These are phyloP conservation scores for Pipra filicauda DNA, from an alignment of 2,113 vertebrate species.

Conservation along the genomic window DNA sequence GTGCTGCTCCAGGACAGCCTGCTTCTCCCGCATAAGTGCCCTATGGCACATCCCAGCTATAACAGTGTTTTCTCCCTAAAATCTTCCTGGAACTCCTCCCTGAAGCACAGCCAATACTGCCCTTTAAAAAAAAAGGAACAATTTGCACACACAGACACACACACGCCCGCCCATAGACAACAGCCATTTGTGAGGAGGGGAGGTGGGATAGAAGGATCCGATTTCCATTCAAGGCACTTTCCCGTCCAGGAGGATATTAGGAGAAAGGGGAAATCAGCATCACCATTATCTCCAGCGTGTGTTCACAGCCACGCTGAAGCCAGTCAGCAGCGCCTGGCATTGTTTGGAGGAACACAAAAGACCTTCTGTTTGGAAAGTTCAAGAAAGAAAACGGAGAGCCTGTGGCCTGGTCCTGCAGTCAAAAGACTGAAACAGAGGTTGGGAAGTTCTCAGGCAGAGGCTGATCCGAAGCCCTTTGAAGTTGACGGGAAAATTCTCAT, in stretches of 20 bases:
- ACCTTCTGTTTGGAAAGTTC: slow-evolving; percentile 78
- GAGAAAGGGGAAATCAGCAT: slow-evolving; percentile 50
- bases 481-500: not conserved
- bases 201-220: not conserved
- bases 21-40: not conserved
- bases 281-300: slow-evolving; percentile 67
- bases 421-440: slow-evolving; percentile 26
- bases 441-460: slow-evolving; percentile 35
- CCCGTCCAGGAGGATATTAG: not conserved
- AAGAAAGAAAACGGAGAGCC: slow-evolving; percentile 71
- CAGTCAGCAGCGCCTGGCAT: slow-evolving; percentile 80
- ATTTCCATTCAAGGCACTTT: not conserved
- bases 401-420: slow-evolving; percentile 58
- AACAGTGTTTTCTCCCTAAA: not conserved
- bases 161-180: not conserved
- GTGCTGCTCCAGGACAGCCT: not conserved
- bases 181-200: not conserved
- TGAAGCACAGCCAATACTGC: not conserved
- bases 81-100: not conserved
- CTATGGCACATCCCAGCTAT: not conserved
- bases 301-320: slow-evolving; percentile 66
- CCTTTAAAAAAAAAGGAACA: not conserved
- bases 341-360: slow-evolving; percentile 88
- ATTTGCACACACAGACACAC: not conserved
- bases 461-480: slow-evolving; percentile 51